Percentiles rank a stretch among this genome's conserved stretches.
Evolutionary conservation across 1,140 invertebrate genomes (phyloP).

Genomic region (Neodiprion virginianus): DNA sequence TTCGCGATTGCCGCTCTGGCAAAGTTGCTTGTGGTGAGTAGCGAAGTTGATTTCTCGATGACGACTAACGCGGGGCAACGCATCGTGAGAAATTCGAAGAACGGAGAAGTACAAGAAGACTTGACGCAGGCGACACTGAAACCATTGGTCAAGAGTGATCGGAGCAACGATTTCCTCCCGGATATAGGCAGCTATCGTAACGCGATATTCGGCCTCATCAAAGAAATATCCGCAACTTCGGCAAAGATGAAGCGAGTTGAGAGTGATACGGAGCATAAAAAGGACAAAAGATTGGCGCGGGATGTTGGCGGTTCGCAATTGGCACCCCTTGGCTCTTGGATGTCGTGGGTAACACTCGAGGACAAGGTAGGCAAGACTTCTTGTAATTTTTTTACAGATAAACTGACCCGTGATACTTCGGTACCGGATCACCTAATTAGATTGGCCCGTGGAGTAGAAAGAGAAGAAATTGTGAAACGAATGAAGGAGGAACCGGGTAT

Average conservation of each 20-base stretch:
- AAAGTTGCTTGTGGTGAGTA: neutral
- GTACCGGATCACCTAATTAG: too few species aligned
- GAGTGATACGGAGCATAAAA: neutral
- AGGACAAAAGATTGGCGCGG: neutral
- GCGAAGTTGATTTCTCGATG: neutral
- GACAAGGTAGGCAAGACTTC: neutral
- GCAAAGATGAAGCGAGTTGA: neutral
- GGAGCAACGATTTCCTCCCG: neutral
- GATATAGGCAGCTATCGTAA: neutral
- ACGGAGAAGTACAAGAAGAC: neutral
- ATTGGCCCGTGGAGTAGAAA: too few species aligned
- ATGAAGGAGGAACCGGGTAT: too few species aligned
- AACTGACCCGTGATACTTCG: too few species aligned
- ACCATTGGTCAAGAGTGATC: neutral
- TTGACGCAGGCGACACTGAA: neutral
- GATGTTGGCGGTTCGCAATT: neutral
- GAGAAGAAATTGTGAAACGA: too few species aligned
- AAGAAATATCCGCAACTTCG: neutral
- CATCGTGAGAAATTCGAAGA: neutral
- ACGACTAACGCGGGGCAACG: neutral
- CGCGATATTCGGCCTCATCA: neutral
- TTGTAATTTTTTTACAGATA: too few species aligned
- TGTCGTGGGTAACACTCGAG: neutral
- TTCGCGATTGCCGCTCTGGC: neutral
- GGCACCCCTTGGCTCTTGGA: neutral